These are phyloP conservation scores for Phaonia tiefii DNA, from an alignment of 2,888 invertebrate species.

Conservation along the genomic window DNA sequence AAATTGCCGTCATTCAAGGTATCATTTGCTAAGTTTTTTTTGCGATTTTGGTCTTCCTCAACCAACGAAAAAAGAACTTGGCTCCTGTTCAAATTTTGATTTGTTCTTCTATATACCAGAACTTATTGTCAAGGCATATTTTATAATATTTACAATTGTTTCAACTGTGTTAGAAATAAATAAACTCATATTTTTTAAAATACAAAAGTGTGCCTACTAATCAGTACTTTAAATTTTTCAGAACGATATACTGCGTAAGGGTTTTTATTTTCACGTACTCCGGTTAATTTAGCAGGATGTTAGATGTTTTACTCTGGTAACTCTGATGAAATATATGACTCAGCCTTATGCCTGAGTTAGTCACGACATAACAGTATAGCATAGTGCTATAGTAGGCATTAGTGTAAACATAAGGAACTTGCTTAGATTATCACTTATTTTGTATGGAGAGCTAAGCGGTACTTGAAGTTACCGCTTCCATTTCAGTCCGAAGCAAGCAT, in stretches of 20 bases:
- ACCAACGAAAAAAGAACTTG: constrained; percentile 46
- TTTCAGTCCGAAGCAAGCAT: too few species aligned
- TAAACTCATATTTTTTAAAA: constrained; percentile 63
- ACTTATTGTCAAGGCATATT: constrained; percentile 58
- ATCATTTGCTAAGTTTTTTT: constrained; percentile 17
- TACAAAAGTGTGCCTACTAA: constrained; percentile 34
- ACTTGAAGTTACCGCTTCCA: too few species aligned
- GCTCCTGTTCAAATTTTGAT: constrained; percentile 41
- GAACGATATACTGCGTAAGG: neutral
- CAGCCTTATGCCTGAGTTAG: too few species aligned
- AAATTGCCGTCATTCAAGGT: constrained; percentile 26
- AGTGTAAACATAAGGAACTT: too few species aligned
- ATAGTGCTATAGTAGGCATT: too few species aligned
- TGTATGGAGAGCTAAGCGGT: too few species aligned
- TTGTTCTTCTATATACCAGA: constrained; percentile 37
- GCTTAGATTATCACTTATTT: too few species aligned
- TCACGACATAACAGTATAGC: too few species aligned
- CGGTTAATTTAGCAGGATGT: too few species aligned
- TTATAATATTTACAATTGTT: constrained; percentile 57
- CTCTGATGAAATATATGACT: too few species aligned
- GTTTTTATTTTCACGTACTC: too few species aligned
- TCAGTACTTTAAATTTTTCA: constrained; percentile 20
- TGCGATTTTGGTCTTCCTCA: constrained; percentile 60
- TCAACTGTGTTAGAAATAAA: constrained; percentile 52
- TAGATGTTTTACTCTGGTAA: too few species aligned